These are phyloP conservation scores for Calcarius lapponicus DNA, from an alignment of 2,797 vertebrate genomes.

Conservation along the genomic window DNA sequence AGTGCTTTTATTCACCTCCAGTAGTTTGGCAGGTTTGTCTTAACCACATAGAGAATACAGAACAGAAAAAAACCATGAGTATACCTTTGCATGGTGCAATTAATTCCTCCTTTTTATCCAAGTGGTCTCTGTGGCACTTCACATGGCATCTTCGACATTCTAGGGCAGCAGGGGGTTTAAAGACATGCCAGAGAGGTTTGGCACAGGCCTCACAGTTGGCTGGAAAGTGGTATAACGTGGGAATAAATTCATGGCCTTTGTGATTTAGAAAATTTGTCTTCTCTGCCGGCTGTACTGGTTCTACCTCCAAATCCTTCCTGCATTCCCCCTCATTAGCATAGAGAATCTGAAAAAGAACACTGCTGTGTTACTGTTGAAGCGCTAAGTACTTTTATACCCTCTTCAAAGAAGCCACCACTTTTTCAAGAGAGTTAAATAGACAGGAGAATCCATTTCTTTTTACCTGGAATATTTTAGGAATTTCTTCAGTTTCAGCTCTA, in stretches of 20 bases:
- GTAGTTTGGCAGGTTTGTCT: background rate
- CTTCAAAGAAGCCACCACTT: background rate
- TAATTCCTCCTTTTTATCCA: conserved; percentile 98
- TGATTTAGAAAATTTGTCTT: conserved; percentile 95
- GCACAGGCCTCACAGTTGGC: conserved; percentile 98
- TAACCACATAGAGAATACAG: background rate
- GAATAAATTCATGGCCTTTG: conserved; percentile 99
- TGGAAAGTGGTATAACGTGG: conserved; percentile 97
- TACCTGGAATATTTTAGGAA: conserved; percentile 99
- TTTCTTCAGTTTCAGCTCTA: conserved; percentile 97
- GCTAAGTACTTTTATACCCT: background rate
- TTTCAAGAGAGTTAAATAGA: background rate
- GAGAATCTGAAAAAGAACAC: conserved; percentile 83
- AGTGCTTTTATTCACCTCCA: background rate
- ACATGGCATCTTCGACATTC: conserved; percentile 99
- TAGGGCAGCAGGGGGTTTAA: conserved; percentile 94
- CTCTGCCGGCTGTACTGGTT: conserved; percentile 88
- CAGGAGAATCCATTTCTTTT: conserved; percentile 4
- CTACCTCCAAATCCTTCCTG: conserved; percentile 93
- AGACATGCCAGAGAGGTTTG: conserved; percentile 98
- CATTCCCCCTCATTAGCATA: conserved; percentile 99
- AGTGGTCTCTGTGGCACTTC: conserved; percentile 98
- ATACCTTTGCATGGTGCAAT: conserved; percentile 98
- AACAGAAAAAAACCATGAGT: rapidly evolving
- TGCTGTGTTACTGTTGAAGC: conserved; percentile 9